These are phyloP conservation scores for Torymus tubicola DNA, from an alignment of 2,888 invertebrate species.

Conservation along the genomic window DNA sequence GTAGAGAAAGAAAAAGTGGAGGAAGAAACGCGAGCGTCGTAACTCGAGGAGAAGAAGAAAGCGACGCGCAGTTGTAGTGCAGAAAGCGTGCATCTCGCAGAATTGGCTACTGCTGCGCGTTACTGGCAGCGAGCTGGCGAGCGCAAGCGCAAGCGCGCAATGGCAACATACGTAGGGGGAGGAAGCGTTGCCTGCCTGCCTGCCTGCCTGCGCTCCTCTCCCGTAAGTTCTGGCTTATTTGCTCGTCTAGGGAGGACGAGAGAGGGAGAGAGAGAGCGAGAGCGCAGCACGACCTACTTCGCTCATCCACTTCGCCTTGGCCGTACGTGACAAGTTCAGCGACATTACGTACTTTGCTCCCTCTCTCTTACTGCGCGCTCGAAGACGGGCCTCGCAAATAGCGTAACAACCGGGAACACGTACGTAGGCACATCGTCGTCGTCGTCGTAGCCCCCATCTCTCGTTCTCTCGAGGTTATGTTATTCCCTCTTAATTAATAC, in stretches of 20 bases:
- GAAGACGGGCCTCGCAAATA: constrained; percentile 30
- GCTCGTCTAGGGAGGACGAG: not conserved
- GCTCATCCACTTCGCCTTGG: constrained; percentile 49
- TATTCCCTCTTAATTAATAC: no score
- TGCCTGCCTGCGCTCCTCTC: not conserved
- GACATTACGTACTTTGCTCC: constrained; percentile 46
- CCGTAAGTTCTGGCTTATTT: constrained; percentile 48
- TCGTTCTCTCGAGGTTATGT: no score
- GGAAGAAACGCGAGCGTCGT: not conserved
- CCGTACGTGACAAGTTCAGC: constrained; percentile 55
- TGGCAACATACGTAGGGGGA: not conserved
- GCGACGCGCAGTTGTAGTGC: not conserved
- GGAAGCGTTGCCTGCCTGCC: constrained; percentile 18
- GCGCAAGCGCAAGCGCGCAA: no score
- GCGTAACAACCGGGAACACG: constrained; percentile 1
- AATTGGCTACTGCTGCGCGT: no score
- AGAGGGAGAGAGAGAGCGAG: no score
- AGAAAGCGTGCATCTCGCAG: not conserved
- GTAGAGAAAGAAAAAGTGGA: not conserved
- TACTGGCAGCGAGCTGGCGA: no score
- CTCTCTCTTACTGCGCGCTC: not conserved
- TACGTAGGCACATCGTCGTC: no score
- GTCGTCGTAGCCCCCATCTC: no score
- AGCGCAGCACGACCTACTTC: constrained; percentile 50
- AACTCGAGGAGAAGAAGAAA: not conserved